phyloP scores from a whole-genome alignment of 2,888 invertebrate genomes.

The Idaea aversata region DNA sequence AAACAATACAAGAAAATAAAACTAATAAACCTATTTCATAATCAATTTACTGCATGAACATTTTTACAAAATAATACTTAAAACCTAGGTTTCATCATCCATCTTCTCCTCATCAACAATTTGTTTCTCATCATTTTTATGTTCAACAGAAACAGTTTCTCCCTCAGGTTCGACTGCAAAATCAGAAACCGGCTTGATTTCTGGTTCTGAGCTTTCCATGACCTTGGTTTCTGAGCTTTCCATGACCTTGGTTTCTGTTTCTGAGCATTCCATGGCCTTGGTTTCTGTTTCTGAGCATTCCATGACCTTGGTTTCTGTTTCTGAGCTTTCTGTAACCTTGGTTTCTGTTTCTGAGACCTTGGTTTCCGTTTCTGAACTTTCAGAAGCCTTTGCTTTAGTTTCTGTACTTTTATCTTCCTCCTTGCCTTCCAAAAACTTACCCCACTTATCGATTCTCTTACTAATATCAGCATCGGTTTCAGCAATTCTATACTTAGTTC shows the following conservation, averaged over 20 bases:
- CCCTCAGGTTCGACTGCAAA: neutral
- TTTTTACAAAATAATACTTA: neutral
- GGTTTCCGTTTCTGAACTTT: conserved; percentile 4
- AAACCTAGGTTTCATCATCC: conserved; percentile 1
- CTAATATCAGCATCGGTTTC: conserved; percentile 94
- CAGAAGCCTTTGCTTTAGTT: conserved; percentile 10
- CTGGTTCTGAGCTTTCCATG: neutral
- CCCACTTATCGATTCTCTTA: conserved; percentile 92
- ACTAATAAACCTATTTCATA: neutral
- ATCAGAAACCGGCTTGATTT: neutral
- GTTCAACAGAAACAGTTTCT: neutral
- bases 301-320: neutral
- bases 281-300: neutral
- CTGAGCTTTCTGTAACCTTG: neutral
- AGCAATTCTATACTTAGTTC: conserved; percentile 93
- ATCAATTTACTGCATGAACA: neutral
- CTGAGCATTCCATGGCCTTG: neutral
- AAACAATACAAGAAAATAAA: neutral
- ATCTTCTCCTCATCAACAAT: conserved; percentile 10
- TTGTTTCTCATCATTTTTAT: conserved; percentile 11
- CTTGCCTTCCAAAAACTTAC: conserved; percentile 86
- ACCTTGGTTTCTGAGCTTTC: neutral
- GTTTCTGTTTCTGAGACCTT: neutral
- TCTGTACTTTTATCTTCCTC: conserved; percentile 46
- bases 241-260: neutral